phyloP scores from a whole-genome alignment of 2,888 invertebrate species.

The Caenorhabditis uteleia region DNA sequence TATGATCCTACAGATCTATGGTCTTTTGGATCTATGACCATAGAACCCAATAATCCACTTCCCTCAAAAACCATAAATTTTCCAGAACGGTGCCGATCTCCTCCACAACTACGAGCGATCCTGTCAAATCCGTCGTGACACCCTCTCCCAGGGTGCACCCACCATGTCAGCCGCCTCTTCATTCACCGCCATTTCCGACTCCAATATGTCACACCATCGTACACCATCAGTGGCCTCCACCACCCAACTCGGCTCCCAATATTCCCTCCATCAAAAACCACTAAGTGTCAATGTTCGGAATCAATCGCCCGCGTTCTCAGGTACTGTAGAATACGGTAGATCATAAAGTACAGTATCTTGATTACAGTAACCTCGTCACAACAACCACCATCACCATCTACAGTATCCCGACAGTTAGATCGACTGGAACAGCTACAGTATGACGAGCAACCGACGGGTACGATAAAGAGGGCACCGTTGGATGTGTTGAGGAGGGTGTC shows the following conservation, averaged over 20 bases:
- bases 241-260: too few species aligned
- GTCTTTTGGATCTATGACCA: too few species aligned
- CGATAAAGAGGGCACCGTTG: constrained; percentile 63
- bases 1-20: too few species aligned
- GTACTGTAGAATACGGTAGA: too few species aligned
- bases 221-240: constrained; percentile 30
- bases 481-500: constrained; percentile 46
- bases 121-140: constrained; percentile 33
- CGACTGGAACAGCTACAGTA: constrained; percentile 14
- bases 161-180: constrained; percentile 35
- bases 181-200: constrained; percentile 29
- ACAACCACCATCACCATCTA: constrained; percentile 19
- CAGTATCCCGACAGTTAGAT: constrained; percentile 11
- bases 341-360: too few species aligned
- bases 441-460: constrained; percentile 55
- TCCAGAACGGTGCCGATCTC: constrained; percentile 50
- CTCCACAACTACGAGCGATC: constrained; percentile 46
- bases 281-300: constrained; percentile 25
- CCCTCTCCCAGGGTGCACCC: constrained; percentile 5
- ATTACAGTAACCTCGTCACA: constrained; percentile 26
- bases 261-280: too few species aligned
- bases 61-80: too few species aligned
- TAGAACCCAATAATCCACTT: too few species aligned
- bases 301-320: constrained; percentile 28
- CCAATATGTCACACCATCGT: constrained; percentile 7